Base-by-base conservation (phyloP, 2,888 invertebrate genomes). In the Brachyptera risi region DNA sequence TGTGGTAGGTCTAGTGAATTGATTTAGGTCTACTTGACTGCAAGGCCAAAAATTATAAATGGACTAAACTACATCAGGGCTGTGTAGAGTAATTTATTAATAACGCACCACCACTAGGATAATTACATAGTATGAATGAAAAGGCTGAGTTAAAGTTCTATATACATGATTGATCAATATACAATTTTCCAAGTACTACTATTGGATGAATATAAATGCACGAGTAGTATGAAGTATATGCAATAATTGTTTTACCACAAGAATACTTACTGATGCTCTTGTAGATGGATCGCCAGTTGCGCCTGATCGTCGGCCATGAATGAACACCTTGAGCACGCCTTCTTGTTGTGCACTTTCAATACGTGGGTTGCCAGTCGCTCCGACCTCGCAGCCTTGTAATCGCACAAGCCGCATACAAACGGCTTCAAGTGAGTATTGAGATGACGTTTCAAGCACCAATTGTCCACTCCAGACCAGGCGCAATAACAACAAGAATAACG, bases 401-500 rank as follows among this genome's bases (percentile, higher is more conserved):
- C 93, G 78, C 94, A 95, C 59, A 94, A 81, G 68, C 88, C 86
- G 75, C 94, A 95, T 60, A 90, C 87, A 75, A 91, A 95, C 47
- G 93, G 93, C 77, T 94, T 94, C 73, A 93, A 83, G 75, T 95
- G 94, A 35, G 93, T 94, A 78, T 94, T 94, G 70, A 94, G 83
- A 74, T 95, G 94, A 50, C 94, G 83, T 75, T 94, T 93, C 63
- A 94, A 80, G 71, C 93, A 93, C 94, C 94, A 95, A 74, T 93
- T 93, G 77, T 94, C 94, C 60, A 90, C 92, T 21, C 94, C 94
- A 38, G 90, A 89, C 93, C 93, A 94, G 21, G 92, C 83, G 76
- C 94, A 95, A 74, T 92, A 93, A 73, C 90, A 89, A 77, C 94
- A 94, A 67, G 88, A 86, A 76, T 88, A 90, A 68, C 89, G 83